Base-by-base conservation (phyloP, 1,140 invertebrate genomes). In the Trachelipus rathkii region DNA sequence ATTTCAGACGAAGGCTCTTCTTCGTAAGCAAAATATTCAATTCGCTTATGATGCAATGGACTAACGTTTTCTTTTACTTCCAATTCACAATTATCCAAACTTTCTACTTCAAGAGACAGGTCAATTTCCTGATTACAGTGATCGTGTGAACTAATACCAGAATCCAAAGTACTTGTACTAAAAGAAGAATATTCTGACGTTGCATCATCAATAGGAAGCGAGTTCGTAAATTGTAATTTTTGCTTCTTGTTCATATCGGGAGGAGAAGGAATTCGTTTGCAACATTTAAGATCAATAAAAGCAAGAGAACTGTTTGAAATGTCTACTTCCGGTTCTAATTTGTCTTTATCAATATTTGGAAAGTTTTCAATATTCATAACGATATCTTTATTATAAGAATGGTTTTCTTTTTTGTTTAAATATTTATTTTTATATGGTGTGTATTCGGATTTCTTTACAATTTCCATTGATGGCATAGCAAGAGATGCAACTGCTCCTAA, bases 401-500 rank as follows among this genome's bases (percentile, higher is more conserved):
- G 50, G 8, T 13, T 15, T 8, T 60, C 50, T 8, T 60, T 60
- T 19, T 60, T 60, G 50, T 15, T 19, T 60, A 60, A 19, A 8
- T 60, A 60, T 60, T 60, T 60, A 19, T 60, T 60, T 60, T 60
- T 60, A 60, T 60, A 60, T 15, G 50, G 50, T 13, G 11, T 60
- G 19, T 60, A 60, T 13, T 60, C 50, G 50, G 50, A 13, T 13
- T 13, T 15, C 8, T 60, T 60, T 8, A 4, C 8, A 15, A 15
- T 60, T 19, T 60, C 50, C 19, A 60, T 19, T 15, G 50, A 15
- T 3, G 50, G 11, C 8, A 3, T 1, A 19, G 11, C 50, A 19
- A 60, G 50, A 60, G 50, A 60, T 60, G 50, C 50, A 60, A 60
- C 50, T 19, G 50, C 50, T 15, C 50, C 50, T 60, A 60, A 60